Evolutionary conservation across 1,140 invertebrate species (phyloP).

Genomic region (Tetramorium simillimum): DNA sequence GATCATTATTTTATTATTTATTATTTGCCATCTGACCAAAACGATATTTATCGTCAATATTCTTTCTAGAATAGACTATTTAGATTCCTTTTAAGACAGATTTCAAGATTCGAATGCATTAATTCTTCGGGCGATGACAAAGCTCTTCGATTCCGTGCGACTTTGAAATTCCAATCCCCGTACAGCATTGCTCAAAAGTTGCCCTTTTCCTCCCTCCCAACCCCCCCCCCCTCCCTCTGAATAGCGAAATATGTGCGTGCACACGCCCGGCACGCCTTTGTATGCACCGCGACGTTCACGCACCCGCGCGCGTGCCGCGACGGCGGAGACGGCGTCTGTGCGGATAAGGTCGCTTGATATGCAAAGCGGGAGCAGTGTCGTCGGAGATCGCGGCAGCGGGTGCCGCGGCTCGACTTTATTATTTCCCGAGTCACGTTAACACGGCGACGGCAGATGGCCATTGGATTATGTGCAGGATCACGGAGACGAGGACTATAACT

Average conservation of each 20-base stretch:
- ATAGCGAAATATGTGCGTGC: slow-evolving; percentile 37
- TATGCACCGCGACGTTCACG: slow-evolving; percentile 30
- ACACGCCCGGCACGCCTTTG: slow-evolving; percentile 37
- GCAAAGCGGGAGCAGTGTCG: slow-evolving; percentile 62
- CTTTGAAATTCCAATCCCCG: slow-evolving; percentile 8
- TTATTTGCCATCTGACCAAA: background rate
- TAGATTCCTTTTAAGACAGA: background rate
- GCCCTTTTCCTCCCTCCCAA: background rate
- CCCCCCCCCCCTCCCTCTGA: background rate
- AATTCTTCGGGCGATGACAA: background rate
- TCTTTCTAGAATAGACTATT: background rate
- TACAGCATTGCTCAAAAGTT: background rate
- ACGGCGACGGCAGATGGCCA: slow-evolving; percentile 72
- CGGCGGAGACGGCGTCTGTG: slow-evolving; percentile 12
- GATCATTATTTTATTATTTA: background rate
- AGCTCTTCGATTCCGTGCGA: slow-evolving; percentile 13
- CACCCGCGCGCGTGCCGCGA: slow-evolving; percentile 31
- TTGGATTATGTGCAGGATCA: slow-evolving; percentile 43
- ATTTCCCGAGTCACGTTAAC: slow-evolving; percentile 78
- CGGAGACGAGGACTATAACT: slow-evolving; percentile 43
- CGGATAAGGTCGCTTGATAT: slow-evolving; percentile 61
- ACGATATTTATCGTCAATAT: background rate
- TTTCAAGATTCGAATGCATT: background rate
- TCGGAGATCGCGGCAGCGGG: slow-evolving; percentile 29
- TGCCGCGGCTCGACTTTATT: slow-evolving; percentile 61